Evolutionary conservation across 2,797 vertebrate genomes (phyloP).

Genomic region (Carduelis carduelis): DNA sequence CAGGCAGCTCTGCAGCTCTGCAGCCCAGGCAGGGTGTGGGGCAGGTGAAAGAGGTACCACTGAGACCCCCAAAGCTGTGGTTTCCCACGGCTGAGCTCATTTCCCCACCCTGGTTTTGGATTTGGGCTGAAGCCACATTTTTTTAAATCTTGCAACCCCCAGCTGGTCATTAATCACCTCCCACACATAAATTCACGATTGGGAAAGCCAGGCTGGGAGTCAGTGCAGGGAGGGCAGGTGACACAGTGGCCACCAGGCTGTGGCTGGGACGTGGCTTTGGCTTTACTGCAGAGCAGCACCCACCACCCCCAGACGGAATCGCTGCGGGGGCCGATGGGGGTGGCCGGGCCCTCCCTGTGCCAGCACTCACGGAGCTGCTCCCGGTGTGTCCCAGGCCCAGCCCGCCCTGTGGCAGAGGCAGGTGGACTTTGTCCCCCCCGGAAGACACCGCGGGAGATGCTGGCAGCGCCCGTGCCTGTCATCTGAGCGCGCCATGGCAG

Average conservation of each 20-base stretch:
- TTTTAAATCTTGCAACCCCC: not conserved
- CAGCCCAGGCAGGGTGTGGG: not conserved
- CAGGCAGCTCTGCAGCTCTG: not conserved
- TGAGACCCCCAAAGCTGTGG: not conserved
- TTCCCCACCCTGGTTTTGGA: not conserved
- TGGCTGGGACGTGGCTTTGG: not conserved
- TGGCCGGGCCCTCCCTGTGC: rapidly evolving
- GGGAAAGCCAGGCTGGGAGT: not conserved
- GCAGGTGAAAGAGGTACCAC: not conserved
- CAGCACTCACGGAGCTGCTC: rapidly evolving
- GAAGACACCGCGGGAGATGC: not conserved
- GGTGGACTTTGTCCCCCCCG: not conserved
- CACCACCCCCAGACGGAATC: rapidly evolving
- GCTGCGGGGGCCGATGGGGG: rapidly evolving
- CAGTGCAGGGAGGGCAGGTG: not conserved
- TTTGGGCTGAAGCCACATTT: not conserved
- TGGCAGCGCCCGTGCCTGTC: rapidly evolving
- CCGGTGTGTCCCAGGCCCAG: not conserved
- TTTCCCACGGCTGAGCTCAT: rapidly evolving
- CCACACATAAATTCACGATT: rapidly evolving
- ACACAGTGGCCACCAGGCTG: rapidly evolving
- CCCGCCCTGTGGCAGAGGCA: rapidly evolving
- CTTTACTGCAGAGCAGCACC: not conserved
- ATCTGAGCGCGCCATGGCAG: not conserved
- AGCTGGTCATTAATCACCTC: not conserved